phyloP scores from a whole-genome alignment of 1,140 invertebrate genomes.

The Tetranychus urticae region DNA sequence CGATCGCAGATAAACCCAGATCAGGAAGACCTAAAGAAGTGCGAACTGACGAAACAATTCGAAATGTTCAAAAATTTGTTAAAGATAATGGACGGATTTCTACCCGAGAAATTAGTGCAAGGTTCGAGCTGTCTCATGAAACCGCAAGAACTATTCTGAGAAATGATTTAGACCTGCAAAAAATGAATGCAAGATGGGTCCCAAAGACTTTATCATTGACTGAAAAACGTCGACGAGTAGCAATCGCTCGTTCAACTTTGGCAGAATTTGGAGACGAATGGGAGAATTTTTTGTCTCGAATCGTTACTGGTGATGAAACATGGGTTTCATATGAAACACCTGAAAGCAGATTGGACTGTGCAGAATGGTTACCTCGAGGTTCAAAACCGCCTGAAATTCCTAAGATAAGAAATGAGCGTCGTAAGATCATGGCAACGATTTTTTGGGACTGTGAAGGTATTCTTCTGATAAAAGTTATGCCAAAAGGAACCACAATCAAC shows the following conservation, averaged over 20 bases:
- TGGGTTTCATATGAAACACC: conserved; percentile 1
- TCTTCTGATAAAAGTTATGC: conserved; percentile 2
- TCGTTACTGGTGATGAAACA: conserved; percentile 6
- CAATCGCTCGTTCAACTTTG: neutral
- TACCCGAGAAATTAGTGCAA: neutral
- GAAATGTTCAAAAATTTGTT: neutral
- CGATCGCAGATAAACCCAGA: neutral
- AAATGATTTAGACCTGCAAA: neutral
- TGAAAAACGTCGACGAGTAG: neutral
- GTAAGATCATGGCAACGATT: conserved; percentile 7
- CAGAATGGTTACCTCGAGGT: conserved; percentile 1
- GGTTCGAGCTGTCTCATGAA: neutral
- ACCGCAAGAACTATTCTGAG: neutral
- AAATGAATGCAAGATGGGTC: neutral
- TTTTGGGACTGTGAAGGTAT: conserved; percentile 8
- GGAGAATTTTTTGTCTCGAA: conserved; percentile 1
- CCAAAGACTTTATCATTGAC: neutral
- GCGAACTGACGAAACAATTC: neutral
- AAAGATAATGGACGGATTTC: neutral
- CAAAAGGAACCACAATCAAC: conserved; percentile 5
- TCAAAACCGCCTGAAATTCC: neutral
- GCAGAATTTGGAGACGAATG: neutral
- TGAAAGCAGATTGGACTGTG: neutral
- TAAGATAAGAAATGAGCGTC: neutral
- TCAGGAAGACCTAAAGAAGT: neutral